phyloP scores from a whole-genome alignment of 1,140 invertebrate genomes.

The Bacillus rossius region DNA sequence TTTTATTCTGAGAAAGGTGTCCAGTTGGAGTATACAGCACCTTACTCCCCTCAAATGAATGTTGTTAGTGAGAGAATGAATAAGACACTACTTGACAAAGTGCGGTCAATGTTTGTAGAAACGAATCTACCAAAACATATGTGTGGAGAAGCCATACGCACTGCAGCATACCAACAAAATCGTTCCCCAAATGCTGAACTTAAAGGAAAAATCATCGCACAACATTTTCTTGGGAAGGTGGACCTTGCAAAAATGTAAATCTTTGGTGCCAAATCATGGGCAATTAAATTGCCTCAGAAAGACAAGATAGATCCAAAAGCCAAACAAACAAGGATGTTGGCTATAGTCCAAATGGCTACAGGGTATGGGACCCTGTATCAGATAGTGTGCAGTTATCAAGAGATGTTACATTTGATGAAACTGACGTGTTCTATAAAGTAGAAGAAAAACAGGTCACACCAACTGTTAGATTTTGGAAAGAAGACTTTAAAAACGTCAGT shows the following conservation, averaged over 20 bases:
- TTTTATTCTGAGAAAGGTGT: slow-evolving; percentile 24
- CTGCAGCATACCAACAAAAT: slow-evolving; percentile 35
- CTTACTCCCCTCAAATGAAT: slow-evolving; percentile 39
- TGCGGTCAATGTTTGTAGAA: slow-evolving; percentile 24
- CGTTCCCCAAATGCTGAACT: slow-evolving; percentile 27
- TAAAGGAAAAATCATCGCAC: slow-evolving; percentile 29
- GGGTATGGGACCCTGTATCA: too few relatives aligned
- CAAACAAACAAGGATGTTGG: slow-evolving; percentile 16
- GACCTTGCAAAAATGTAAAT: slow-evolving; percentile 20
- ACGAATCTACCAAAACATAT: slow-evolving; percentile 20
- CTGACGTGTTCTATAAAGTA: too few relatives aligned
- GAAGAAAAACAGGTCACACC: too few relatives aligned
- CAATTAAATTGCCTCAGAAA: too few relatives aligned
- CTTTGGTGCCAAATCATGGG: slow-evolving; percentile 19
- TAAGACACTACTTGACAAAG: slow-evolving; percentile 35
- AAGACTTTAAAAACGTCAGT: too few relatives aligned
- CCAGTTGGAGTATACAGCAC: slow-evolving; percentile 26
- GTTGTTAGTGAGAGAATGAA: slow-evolving; percentile 38
- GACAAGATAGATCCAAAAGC: slow-evolving; percentile 19
- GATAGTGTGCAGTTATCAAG: too few relatives aligned
- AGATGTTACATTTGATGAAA: too few relatives aligned
- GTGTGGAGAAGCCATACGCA: slow-evolving; percentile 36
- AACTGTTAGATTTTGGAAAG: too few relatives aligned
- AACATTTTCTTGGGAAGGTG: slow-evolving; percentile 26
- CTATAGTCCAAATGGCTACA: too few relatives aligned